Conservation (phyloP, 2,113 vertebrate genomes). For the Symphodus melops region DNA sequence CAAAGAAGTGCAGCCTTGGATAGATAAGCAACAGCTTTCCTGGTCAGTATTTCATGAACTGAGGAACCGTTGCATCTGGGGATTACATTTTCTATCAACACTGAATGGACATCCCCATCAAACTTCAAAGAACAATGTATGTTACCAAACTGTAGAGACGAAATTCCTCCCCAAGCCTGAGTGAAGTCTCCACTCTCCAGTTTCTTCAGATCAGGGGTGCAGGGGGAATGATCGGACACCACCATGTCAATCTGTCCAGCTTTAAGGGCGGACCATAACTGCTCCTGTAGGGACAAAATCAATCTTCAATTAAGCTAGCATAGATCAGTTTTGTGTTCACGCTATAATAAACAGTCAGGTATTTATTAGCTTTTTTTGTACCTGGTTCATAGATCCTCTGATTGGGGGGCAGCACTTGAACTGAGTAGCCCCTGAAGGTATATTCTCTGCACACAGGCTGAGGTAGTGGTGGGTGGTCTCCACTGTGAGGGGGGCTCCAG, state of each 20-base stretch:
- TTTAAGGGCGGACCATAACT: slow-evolving; percentile 85
- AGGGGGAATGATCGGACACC: slow-evolving; percentile 88
- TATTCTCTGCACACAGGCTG: slow-evolving; percentile 81
- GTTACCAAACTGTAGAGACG: slow-evolving; percentile 87
- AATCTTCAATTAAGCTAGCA: not conserved
- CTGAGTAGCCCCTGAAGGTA: slow-evolving; percentile 84
- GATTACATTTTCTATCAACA: not conserved
- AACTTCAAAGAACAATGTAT: not conserved
- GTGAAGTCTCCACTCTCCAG: slow-evolving; percentile 83
- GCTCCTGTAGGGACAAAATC: slow-evolving; percentile 72
- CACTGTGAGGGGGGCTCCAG: slow-evolving; percentile 85
- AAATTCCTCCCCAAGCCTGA: slow-evolving; percentile 87
- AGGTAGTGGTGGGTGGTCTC: slow-evolving; percentile 90
- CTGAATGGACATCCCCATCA: not conserved
- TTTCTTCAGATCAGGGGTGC: slow-evolving; percentile 84
- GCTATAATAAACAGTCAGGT: not conserved
- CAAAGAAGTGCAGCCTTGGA: too few species aligned
- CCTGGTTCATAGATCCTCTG: slow-evolving; percentile 79
- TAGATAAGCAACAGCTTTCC: not conserved
- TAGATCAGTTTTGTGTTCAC: not conserved
- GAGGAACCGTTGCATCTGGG: not conserved
- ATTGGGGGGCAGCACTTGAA: slow-evolving; percentile 90
- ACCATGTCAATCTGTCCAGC: slow-evolving; percentile 87
- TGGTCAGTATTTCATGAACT: not conserved
- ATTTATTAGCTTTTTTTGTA: slow-evolving; percentile 18